Base-by-base conservation (phyloP, 2,888 invertebrate species). In the Hirudinaria manillensis region DNA sequence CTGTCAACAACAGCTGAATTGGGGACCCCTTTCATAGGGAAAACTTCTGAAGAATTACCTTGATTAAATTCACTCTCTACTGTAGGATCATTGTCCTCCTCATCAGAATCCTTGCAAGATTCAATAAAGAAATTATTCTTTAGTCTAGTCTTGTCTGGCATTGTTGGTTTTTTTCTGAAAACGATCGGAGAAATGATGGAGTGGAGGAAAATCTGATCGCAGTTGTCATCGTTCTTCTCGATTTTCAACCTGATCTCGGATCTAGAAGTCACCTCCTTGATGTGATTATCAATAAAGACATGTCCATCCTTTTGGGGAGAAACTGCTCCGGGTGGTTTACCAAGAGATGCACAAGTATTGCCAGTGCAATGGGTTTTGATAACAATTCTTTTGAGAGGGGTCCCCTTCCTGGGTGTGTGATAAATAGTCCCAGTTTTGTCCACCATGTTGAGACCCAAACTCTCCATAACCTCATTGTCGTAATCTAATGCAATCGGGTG, bases 121-220 rank as follows among this genome's bases (percentile, higher is more conserved):
- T 45, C 45, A 1, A 45, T 61, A 7, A 61, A 61, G 61, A 61
- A 13, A 19, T 61, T 61, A 7, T 29, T 61, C 29, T 61, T 61
- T n/a, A 61, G 61, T 29, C 61, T 7, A 27, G 61, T 27, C n/a
- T 27, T 61, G 29, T 61, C 61, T 2, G 29, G 29, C 3, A 61
- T 61, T 19, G 24, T 61, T n/a, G 29, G 61, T 61, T 61, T 61
- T 61, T 27, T 61, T 61, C 61, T 61, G 61, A 29, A 61, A 45
- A 45, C 16, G 16, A 45, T 45, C 10, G 45, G 45, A 45, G 45
- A 6, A 16, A 16, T 16, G 10, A 45, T 45, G 4, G 45, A 10
- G 1, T 10, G 45, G 45, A 45, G 24, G 61, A 61, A 61, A 61
- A 61, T 29, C 29, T 61, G 24, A n/a, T 27, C 61, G 24, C 7